phyloP scores from a whole-genome alignment of 2,888 invertebrate species.

The Sinelater perroti region DNA sequence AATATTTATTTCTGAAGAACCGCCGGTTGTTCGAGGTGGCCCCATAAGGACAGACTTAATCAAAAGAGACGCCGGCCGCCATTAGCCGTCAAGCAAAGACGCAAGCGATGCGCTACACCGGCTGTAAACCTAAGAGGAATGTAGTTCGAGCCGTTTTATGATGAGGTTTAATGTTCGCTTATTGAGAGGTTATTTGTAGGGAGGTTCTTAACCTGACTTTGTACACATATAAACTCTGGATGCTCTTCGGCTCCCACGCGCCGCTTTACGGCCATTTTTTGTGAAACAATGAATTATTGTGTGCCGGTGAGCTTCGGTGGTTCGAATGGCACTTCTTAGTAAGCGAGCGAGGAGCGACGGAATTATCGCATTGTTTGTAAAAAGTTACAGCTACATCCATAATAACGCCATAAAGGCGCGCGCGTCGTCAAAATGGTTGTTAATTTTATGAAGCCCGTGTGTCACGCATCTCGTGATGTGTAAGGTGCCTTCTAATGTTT shows the following conservation, averaged over 20 bases:
- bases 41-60: constrained; percentile 28
- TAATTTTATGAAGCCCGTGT: constrained; percentile 33
- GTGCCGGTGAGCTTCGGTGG: constrained; percentile 20
- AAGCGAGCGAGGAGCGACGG: too few relatives aligned
- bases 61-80: constrained; percentile 41
- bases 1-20: too few relatives aligned
- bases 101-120: constrained; percentile 42
- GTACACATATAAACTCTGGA: constrained; percentile 32
- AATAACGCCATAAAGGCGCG: constrained; percentile 32
- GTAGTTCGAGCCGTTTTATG: constrained; percentile 42
- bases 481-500: too few relatives aligned
- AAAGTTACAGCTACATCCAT: constrained; percentile 34
- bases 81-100: constrained; percentile 41
- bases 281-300: constrained; percentile 29
- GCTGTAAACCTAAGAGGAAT: constrained; percentile 43
- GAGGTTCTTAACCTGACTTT: constrained; percentile 45
- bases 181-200: constrained; percentile 44
- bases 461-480: constrained; percentile 24
- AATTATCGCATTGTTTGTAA: constrained; percentile 36
- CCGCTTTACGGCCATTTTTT: constrained; percentile 31
- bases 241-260: constrained; percentile 27
- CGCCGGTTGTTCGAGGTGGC: too few relatives aligned
- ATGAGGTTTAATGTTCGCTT: constrained; percentile 43
- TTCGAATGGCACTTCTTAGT: constrained; percentile 30
- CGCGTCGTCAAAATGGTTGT: constrained; percentile 31